Evolutionary conservation across 2,888 invertebrate genomes (phyloP).

Genomic region (Tyria jacobaeae): DNA sequence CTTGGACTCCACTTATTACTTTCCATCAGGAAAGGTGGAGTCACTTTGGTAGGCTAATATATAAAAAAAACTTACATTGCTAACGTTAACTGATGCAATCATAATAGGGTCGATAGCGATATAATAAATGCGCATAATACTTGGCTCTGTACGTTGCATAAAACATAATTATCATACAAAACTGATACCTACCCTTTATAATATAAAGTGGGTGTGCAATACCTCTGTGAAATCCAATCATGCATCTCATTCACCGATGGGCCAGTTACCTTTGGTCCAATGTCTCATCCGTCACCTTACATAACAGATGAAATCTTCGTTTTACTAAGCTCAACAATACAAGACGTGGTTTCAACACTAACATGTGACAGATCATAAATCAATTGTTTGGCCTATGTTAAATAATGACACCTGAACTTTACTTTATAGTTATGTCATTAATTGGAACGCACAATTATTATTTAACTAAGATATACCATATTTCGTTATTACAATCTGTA

Average conservation of each 20-base stretch:
- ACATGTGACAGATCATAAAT: slow-evolving; percentile 53
- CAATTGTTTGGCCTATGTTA: slow-evolving; percentile 39
- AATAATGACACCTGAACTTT: slow-evolving; percentile 45
- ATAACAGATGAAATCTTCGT: slow-evolving; percentile 49
- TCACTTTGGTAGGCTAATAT: too few relatives aligned
- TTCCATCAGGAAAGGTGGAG: too few relatives aligned
- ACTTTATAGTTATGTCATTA: slow-evolving; percentile 32
- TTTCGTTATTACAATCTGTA: neutral
- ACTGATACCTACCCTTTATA: slow-evolving; percentile 39
- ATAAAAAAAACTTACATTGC: neutral
- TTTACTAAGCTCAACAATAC: slow-evolving; percentile 34
- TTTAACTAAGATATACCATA: neutral
- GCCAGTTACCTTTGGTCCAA: slow-evolving; percentile 53
- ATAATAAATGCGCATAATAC: slow-evolving; percentile 27
- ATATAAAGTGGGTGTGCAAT: slow-evolving; percentile 34
- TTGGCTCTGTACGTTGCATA: slow-evolving; percentile 24
- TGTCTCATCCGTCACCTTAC: slow-evolving; percentile 54
- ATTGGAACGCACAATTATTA: slow-evolving; percentile 20
- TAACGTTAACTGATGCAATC: slow-evolving; percentile 6
- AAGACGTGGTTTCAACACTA: slow-evolving; percentile 42
- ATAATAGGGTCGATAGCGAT: slow-evolving; percentile 7
- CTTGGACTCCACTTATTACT: too few relatives aligned
- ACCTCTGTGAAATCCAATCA: slow-evolving; percentile 41
- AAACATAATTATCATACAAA: slow-evolving; percentile 26
- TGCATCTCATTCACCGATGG: slow-evolving; percentile 41